Conservation (phyloP, 2,797 vertebrate species). For the Hirundo rustica region DNA sequence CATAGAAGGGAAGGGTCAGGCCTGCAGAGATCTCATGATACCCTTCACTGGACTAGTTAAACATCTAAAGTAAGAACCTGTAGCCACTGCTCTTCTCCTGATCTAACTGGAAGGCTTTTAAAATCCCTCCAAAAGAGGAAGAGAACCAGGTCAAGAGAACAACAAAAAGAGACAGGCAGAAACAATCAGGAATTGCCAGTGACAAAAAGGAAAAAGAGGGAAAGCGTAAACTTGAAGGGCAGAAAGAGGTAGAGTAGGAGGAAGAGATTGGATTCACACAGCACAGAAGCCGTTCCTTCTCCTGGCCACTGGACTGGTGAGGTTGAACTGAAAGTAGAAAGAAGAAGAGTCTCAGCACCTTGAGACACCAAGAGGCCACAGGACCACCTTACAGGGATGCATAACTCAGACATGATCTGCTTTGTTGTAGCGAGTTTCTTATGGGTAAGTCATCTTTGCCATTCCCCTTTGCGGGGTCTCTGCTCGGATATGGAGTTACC, state of each 20-base stretch:
- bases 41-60: background rate
- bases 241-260: background rate
- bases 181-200: background rate
- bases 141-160: background rate
- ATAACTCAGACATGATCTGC: background rate
- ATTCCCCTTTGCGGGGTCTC: background rate
- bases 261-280: background rate
- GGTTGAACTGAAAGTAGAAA: slow-evolving; percentile 20
- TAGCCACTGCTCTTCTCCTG: slow-evolving; percentile 19
- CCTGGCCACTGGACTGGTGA: background rate
- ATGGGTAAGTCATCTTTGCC: slow-evolving; percentile 62
- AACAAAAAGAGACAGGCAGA: background rate
- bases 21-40: slow-evolving; percentile 17
- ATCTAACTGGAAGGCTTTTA: background rate
- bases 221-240: background rate
- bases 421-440: slow-evolving; percentile 35
- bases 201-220: background rate
- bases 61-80: background rate
- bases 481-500: background rate
- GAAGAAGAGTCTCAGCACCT: background rate
- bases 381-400: background rate
- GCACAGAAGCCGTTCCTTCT: background rate
- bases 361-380: background rate
- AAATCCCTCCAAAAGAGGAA: background rate
- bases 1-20: background rate